Percentiles rank a stretch among this genome's conserved stretches.
Conservation (phyloP, 1,140 invertebrate genomes). For the Himalopsyche phryganea region DNA sequence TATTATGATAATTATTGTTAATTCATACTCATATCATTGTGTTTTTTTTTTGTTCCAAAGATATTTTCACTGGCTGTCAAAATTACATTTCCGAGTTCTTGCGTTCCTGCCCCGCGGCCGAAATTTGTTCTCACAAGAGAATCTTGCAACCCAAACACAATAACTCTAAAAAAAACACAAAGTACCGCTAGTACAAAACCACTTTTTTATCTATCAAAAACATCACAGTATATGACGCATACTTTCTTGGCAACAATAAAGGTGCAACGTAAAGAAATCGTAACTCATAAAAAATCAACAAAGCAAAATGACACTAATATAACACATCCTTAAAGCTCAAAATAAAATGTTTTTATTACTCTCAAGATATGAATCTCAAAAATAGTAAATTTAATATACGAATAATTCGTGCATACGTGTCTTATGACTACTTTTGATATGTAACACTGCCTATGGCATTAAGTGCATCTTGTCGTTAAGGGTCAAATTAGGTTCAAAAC, state of each 20-base stretch:
- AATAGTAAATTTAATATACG: constrained; percentile 26
- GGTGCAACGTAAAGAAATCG: constrained; percentile 4
- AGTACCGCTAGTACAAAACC: constrained; percentile 6
- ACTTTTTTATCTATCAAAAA: constrained; percentile 19
- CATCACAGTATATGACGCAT: constrained; percentile 16
- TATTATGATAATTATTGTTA: no score
- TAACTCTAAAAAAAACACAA: background rate
- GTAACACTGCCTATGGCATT: background rate
- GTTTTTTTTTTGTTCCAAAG: no score
- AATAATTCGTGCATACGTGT: constrained; percentile 29
- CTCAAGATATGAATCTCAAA: constrained; percentile 19
- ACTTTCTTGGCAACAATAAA: constrained; percentile 13
- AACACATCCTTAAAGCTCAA: background rate
- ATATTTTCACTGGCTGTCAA: no score
- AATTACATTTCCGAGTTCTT: no score
- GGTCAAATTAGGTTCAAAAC: background rate
- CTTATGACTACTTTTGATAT: constrained; percentile 10
- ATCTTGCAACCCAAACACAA: background rate
- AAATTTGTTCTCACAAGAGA: no score
- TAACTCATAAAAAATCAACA: background rate
- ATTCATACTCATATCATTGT: no score
- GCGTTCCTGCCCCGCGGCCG: no score
- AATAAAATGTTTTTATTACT: background rate
- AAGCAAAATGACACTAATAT: constrained; percentile 3
- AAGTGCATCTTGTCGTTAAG: constrained; percentile 4